Base-by-base conservation (phyloP, 2,113 vertebrate species). In the Thermophis baileyi region DNA sequence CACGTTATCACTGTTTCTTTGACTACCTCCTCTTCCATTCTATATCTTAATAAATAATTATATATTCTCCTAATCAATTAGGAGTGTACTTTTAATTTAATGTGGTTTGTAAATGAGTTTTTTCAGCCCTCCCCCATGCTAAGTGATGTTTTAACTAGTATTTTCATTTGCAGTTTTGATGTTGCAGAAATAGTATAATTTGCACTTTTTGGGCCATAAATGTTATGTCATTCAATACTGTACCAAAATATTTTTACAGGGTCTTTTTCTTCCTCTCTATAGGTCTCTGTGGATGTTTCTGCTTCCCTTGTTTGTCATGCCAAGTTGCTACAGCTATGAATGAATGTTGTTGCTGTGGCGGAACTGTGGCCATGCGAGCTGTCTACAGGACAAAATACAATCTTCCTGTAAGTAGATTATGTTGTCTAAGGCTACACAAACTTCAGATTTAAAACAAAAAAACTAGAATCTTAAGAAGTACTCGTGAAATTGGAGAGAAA, bases 361-460 rank as follows among this genome's bases (percentile, higher is more conserved):
- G 87, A 12, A 91, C 8, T 0, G 93, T 98, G 69, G 25, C 98
- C 9, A 98, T 99, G 93, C 98, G 98, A 94, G 97, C 97, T 0
- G 97, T 99, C 35, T 98, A 98, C 97, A 95, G 98, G 95, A 98
- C 98, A 95, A 98, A 22, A 95, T 98, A 99, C 74, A 97, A 98
- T 94, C 98, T 99, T 93, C 94, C 91, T 0, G 98, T 98, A 60
- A 95, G 97, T 97, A 89, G 18, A 9, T 3, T 2, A 0, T 2
- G 5, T 20, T 85, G 25, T 9, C 0, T 20, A 46, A 24, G 14
- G 16, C 27, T 50, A 50, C 49, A 20, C 12, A 49, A 88, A 9
- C 47, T 20, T 50, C 30, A 51, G 25, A 30, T 50, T 88, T 88
- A 2, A 81, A 81, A 10, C 55, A n/a, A n/a, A 20, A 4, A 50